Evolutionary conservation across 1,140 invertebrate genomes (phyloP).

Genomic region (Yoshiicerus persimilis): DNA sequence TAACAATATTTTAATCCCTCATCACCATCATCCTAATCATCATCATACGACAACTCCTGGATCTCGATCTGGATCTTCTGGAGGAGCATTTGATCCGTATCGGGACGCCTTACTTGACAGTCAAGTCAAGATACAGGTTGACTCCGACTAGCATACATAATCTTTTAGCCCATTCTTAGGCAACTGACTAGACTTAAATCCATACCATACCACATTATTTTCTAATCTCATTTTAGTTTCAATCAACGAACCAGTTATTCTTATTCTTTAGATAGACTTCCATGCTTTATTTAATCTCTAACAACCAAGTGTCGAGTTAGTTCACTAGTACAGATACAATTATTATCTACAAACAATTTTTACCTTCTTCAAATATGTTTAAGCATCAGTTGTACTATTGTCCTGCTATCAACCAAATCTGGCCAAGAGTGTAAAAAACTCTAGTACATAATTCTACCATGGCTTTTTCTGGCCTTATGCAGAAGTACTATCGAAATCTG

Average conservation of each 20-base stretch:
- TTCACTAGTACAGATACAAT: neutral
- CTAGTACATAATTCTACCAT: too few species aligned
- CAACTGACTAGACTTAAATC: neutral
- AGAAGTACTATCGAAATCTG: too few species aligned
- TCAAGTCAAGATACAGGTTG: conserved; percentile 40
- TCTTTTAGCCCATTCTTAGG: neutral
- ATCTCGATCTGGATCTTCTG: neutral
- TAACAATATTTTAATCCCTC: neutral
- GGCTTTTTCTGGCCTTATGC: too few species aligned
- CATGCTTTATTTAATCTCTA: neutral
- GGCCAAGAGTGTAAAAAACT: too few species aligned
- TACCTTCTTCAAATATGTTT: neutral
- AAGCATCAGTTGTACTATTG: neutral
- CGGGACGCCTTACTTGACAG: conserved; percentile 30
- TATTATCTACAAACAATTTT: neutral
- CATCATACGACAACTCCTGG: conserved; percentile 4
- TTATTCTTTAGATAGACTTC: neutral
- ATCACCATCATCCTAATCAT: conserved; percentile 13
- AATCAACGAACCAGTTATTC: conserved; percentile 1
- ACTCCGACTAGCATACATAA: conserved; percentile 36
- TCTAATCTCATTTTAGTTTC: neutral
- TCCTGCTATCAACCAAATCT: too few species aligned
- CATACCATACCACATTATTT: neutral
- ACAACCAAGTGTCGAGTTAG: neutral
- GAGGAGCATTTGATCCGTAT: conserved; percentile 37